Conservation (phyloP, 2,797 vertebrate genomes). For the Sebastiscus tertius region DNA sequence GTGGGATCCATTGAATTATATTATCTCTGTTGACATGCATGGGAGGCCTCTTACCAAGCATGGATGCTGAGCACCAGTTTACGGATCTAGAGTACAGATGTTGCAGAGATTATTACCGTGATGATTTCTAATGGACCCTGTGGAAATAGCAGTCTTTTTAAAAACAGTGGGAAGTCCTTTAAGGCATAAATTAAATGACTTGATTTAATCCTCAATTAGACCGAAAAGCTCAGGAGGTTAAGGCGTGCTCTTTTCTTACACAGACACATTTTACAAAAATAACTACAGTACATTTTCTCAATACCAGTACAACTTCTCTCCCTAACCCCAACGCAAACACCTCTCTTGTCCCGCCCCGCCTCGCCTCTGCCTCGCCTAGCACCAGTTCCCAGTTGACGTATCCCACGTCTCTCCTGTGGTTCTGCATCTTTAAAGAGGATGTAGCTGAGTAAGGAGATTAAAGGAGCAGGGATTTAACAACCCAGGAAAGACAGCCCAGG, state of each 20-base stretch:
- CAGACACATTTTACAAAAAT: not conserved
- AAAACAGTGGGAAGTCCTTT: not conserved
- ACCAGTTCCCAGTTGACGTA: constrained; percentile 57
- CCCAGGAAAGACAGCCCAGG: constrained; percentile 77
- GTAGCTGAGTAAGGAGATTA: constrained; percentile 87
- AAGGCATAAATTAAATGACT: constrained; percentile 1
- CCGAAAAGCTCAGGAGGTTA: not conserved
- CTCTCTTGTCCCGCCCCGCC: constrained; percentile 54
- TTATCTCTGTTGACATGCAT: constrained; percentile 1
- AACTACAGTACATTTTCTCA: not conserved
- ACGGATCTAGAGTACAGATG: not conserved
- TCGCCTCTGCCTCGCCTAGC: constrained; percentile 55
- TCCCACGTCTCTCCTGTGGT: constrained; percentile 65
- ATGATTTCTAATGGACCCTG: not conserved
- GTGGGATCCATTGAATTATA: constrained; percentile 5
- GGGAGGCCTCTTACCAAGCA: not conserved
- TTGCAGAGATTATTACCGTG: not conserved
- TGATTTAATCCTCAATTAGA: constrained; percentile 27
- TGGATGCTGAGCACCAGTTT: constrained; percentile 10
- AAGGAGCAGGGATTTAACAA: constrained; percentile 86
- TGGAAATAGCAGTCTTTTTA: not conserved
- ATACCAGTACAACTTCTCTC: not conserved
- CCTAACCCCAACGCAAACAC: constrained; percentile 13
- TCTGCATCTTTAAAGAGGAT: constrained; percentile 90
- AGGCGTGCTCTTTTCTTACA: not conserved